phyloP scores from a whole-genome alignment of 2,113 vertebrate genomes.

The Callipepla californica region DNA sequence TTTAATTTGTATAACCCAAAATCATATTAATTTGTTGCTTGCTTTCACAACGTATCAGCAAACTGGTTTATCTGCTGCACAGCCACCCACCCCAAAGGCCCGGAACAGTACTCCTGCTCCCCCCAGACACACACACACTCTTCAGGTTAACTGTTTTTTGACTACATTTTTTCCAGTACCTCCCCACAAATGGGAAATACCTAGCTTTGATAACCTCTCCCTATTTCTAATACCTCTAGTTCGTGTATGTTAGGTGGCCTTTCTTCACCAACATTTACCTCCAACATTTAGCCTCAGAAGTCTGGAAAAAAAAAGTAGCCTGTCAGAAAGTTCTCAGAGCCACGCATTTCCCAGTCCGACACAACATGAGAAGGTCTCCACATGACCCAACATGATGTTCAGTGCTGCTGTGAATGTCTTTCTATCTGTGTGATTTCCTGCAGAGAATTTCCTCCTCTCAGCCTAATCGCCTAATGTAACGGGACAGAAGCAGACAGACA shows the following conservation, averaged over 20 bases:
- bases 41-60: not conserved
- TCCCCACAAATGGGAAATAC: not conserved
- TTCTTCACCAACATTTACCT: not conserved
- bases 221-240: not conserved
- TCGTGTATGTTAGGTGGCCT: not conserved
- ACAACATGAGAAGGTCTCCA: not conserved
- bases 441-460: not conserved
- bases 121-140: not conserved
- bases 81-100: not conserved
- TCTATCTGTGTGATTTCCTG: not conserved
- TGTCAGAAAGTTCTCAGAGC: not conserved
- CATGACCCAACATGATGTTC: not conserved
- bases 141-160: not conserved
- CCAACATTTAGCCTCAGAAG: not conserved
- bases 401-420: not conserved
- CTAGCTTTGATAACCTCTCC: not conserved
- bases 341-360: not conserved
- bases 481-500: not conserved
- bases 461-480: not conserved
- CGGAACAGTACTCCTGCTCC: not conserved
- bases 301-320: not conserved
- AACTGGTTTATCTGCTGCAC: not conserved
- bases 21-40: not conserved
- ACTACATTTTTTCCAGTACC: not conserved
- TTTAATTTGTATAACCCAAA: not conserved